Evolutionary conservation across 1,140 invertebrate species (phyloP).

Genomic region (Galleria mellonella): DNA sequence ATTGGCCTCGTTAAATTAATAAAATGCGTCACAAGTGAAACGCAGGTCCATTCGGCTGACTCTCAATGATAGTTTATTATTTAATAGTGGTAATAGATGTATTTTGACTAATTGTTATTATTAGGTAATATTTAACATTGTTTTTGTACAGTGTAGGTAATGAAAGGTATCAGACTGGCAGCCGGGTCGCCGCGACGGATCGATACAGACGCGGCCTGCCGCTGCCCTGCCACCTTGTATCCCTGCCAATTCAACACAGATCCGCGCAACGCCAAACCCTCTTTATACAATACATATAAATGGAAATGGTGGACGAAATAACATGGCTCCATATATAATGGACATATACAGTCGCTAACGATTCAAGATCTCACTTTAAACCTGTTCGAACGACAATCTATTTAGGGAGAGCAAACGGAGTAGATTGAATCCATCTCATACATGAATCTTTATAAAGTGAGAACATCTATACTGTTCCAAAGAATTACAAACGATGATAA

Average conservation of each 20-base stretch:
- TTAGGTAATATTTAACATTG: slow-evolving; percentile 1
- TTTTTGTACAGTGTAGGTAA: slow-evolving; percentile 17
- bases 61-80: neutral
- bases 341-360: too few relatives aligned
- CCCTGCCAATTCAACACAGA: slow-evolving; percentile 27
- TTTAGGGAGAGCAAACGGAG: too few relatives aligned
- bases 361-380: too few relatives aligned
- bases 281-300: slow-evolving; percentile 3
- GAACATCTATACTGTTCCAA: too few relatives aligned
- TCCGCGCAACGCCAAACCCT: slow-evolving; percentile 10
- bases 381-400: too few relatives aligned
- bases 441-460: too few relatives aligned
- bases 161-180: slow-evolving; percentile 31
- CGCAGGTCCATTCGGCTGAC: neutral
- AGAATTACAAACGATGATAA: too few relatives aligned
- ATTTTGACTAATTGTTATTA: too few relatives aligned
- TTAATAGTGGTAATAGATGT: neutral
- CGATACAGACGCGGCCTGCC: slow-evolving; percentile 43
- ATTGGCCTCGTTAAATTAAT: neutral
- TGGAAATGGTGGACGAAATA: too few relatives aligned
- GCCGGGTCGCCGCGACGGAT: slow-evolving; percentile 13
- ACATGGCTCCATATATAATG: too few relatives aligned
- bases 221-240: slow-evolving; percentile 26
- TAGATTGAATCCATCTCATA: too few relatives aligned
- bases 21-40: too few relatives aligned